These are phyloP conservation scores for Oreotrochilus melanogaster DNA, from an alignment of 2,113 vertebrate genomes.

Conservation along the genomic window DNA sequence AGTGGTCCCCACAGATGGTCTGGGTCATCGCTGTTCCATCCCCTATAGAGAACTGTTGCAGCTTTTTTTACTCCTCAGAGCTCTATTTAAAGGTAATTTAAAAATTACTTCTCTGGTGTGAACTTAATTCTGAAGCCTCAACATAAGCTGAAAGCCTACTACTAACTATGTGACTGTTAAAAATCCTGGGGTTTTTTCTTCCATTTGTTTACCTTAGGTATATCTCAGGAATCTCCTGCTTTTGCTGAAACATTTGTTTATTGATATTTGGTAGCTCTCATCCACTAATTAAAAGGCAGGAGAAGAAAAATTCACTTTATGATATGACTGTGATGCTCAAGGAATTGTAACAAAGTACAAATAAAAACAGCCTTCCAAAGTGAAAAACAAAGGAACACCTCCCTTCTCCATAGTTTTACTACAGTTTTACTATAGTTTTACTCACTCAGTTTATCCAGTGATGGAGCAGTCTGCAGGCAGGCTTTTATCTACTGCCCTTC, in stretches of 20 bases:
- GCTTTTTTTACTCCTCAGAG: neutral
- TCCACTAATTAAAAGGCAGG: neutral
- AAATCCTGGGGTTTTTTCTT: neutral
- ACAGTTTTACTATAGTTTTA: no score
- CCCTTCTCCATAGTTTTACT: neutral
- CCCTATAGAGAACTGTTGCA: fast-evolving
- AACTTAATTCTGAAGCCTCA: neutral
- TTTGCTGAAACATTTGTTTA: neutral
- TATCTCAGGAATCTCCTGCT: neutral
- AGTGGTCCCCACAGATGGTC: neutral
- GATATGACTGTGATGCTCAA: neutral
- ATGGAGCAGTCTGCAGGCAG: neutral
- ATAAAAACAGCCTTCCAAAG: neutral
- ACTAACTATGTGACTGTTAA: neutral
- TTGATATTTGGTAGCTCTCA: neutral
- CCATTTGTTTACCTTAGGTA: neutral
- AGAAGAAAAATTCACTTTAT: neutral
- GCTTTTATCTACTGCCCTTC: neutral
- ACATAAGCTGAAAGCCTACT: neutral
- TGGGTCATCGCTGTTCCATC: neutral
- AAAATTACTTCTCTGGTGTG: neutral
- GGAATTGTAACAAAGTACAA: neutral
- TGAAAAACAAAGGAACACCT: neutral
- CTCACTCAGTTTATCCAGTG: neutral
- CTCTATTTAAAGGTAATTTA: neutral